Evolutionary conservation across 30 jellyfish, hydroid and myxozoan species (phyloP).

Genomic region (Haliclystus octoradiatus): DNA sequence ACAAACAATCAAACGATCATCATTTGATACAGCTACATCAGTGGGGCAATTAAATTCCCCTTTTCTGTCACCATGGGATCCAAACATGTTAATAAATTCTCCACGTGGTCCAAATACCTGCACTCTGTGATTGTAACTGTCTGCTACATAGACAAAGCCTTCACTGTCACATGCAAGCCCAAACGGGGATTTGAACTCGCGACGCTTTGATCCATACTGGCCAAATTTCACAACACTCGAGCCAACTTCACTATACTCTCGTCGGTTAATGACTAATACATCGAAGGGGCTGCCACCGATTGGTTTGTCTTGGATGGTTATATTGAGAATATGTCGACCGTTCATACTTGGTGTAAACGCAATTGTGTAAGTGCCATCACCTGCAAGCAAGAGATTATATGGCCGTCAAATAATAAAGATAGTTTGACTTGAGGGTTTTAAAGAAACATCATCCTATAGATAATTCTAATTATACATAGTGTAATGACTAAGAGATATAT

Average conservation of each 20-base stretch:
- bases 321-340: constrained; percentile 73
- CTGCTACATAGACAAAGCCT: constrained; percentile 91
- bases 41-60: constrained; percentile 99
- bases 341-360: constrained; percentile 81
- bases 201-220: constrained; percentile 84
- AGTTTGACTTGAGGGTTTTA: too few relatives aligned
- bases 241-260: constrained; percentile 96
- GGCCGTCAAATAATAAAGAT: too few relatives aligned
- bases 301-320: constrained; percentile 79
- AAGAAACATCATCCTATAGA: too few relatives aligned
- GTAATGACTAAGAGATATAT: too few relatives aligned
- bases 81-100: constrained; percentile 81
- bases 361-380: constrained; percentile 77
- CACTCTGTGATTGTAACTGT: constrained; percentile 90
- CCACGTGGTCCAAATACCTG: constrained; percentile 98
- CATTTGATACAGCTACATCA: constrained; percentile 89
- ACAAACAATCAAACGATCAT: constrained; percentile 75
- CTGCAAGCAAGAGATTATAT: constrained; percentile 50
- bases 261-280: constrained; percentile 66
- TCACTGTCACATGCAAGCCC: constrained; percentile 97
- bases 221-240: constrained; percentile 89
- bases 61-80: constrained; percentile 96
- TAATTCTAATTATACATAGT: too few relatives aligned
- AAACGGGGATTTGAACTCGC: constrained; percentile 96
- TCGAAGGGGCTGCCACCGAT: constrained; percentile 84